Percentiles rank a stretch among this genome's conserved stretches.
These are phyloP conservation scores for Drosophila bifasciata DNA, from an alignment of 1,140 invertebrate genomes.

Conservation along the genomic window DNA sequence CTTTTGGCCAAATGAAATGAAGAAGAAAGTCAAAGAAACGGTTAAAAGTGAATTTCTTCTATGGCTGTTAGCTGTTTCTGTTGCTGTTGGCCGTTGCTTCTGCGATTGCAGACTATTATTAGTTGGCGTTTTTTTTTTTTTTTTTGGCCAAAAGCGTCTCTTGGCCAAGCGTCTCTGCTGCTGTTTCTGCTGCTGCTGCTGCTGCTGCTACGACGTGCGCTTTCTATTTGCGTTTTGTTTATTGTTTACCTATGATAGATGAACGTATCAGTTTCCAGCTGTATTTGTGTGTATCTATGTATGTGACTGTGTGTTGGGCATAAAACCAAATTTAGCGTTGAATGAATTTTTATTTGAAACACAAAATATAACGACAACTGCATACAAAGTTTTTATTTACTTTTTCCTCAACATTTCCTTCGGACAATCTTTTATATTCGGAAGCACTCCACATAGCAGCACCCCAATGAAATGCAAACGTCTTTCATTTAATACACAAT, in stretches of 20 bases:
- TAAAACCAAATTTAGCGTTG: slow-evolving; percentile 53
- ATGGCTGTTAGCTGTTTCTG: slow-evolving; percentile 27
- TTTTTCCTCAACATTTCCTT: slow-evolving; percentile 27
- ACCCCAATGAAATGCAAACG: no score
- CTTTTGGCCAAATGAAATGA: slow-evolving; percentile 65
- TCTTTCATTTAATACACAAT: no score
- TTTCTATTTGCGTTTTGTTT: slow-evolving; percentile 82
- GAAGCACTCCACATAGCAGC: no score
- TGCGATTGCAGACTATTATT: slow-evolving; percentile 69
- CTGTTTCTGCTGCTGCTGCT: slow-evolving; percentile 11
- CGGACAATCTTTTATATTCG: no score
- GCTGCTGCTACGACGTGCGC: slow-evolving; percentile 61
- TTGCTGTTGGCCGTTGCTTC: slow-evolving; percentile 32
- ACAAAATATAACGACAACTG: slow-evolving; percentile 46
- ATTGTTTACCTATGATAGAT: slow-evolving; percentile 82
- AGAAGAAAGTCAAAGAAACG: slow-evolving; percentile 75
- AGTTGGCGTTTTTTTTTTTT: slow-evolving; percentile 59
- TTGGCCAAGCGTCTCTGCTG: slow-evolving; percentile 21
- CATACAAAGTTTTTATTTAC: slow-evolving; percentile 51
- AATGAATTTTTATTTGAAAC: slow-evolving; percentile 70
- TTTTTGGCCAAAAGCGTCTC: slow-evolving; percentile 56
- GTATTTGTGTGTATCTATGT: slow-evolving; percentile 16
- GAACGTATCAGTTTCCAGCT: slow-evolving; percentile 63
- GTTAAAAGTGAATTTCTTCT: slow-evolving; percentile 75
- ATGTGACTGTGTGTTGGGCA: slow-evolving; percentile 37